Base-by-base conservation (phyloP, 1,140 invertebrate species). In the Leptopilina clavipes region DNA sequence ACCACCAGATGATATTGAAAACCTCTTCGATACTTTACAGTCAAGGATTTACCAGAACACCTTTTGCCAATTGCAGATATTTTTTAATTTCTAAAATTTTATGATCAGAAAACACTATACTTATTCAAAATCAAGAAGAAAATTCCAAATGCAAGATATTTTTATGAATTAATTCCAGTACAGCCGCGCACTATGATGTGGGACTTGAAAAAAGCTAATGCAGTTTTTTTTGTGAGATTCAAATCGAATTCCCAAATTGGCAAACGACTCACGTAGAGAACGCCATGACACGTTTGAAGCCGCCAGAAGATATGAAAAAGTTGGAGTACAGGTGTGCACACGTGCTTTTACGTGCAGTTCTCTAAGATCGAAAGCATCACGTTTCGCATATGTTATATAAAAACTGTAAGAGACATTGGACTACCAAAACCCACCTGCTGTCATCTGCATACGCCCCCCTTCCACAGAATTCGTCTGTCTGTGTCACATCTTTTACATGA, bases 241-340 rank as follows among this genome's bases (percentile, higher is more conserved):
- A 54, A 79, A 76, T 81, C 80, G 74, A 76, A 75, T 65, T 72
- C 44, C 9, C 9, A 72, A 75, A 71, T 73, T 71, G 48, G 22
- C 17, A 80, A n/a, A 14, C 76, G 54, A 70, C 75, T 78, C 79
- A 83, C 83, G 83, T 85, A 82, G 78, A 74, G 76, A 79, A 80
- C 76, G 78, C 74, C 75, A 80, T 79, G 80, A 80, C 83, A 83
- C 81, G 81, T 84, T 85, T 83, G 79, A 81, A 80, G 71, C 78
- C 11, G 65, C 70, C 54, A 45, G 22, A 31, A 65, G 59, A 25
- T 31, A 65, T 65, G 25, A 65, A 65, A 65, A 65, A 65, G 22
- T 65, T 65, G 25, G 22, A 31, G 25, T 45, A 14, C 40, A 72
- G 71, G 19, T 72, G 22, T 73, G 71, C 71, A 72, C 70, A 73